These are phyloP conservation scores for Platysternon megacephalum DNA, from an alignment of 2,113 vertebrate genomes.

Conservation along the genomic window DNA sequence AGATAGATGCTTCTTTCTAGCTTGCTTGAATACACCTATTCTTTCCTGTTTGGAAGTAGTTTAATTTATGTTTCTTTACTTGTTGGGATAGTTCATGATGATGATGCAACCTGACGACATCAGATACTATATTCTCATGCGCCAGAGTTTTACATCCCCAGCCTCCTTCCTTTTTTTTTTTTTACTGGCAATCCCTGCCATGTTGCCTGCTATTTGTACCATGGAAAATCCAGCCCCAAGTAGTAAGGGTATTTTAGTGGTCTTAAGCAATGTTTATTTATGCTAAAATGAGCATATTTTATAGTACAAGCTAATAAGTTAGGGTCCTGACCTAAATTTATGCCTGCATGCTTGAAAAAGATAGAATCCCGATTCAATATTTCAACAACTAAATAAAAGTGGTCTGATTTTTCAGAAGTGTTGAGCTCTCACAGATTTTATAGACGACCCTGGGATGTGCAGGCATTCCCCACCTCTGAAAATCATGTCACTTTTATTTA, in stretches of 20 bases:
- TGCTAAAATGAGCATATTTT: neutral
- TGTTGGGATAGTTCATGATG: neutral
- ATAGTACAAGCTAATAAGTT: rapidly evolving
- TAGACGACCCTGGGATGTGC: neutral
- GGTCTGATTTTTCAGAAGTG: neutral
- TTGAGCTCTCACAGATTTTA: neutral
- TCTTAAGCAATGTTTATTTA: neutral
- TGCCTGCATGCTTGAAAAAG: neutral
- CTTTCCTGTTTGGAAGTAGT: neutral
- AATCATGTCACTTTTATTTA: neutral
- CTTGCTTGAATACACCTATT: neutral
- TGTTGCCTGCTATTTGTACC: rapidly evolving
- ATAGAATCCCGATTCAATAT: neutral
- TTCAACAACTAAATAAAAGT: neutral
- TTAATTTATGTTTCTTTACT: neutral
- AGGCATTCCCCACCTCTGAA: neutral
- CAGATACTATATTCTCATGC: rapidly evolving
- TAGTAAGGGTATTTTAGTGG: rapidly evolving
- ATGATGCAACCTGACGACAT: rapidly evolving
- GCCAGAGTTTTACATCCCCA: neutral
- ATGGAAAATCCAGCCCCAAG: neutral
- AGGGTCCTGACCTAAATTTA: neutral
- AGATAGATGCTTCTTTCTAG: neutral
- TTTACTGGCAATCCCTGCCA: neutral
- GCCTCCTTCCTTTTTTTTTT: neutral